Base-by-base conservation (phyloP, 2,888 invertebrate genomes). In the Nomada ferruginata region DNA sequence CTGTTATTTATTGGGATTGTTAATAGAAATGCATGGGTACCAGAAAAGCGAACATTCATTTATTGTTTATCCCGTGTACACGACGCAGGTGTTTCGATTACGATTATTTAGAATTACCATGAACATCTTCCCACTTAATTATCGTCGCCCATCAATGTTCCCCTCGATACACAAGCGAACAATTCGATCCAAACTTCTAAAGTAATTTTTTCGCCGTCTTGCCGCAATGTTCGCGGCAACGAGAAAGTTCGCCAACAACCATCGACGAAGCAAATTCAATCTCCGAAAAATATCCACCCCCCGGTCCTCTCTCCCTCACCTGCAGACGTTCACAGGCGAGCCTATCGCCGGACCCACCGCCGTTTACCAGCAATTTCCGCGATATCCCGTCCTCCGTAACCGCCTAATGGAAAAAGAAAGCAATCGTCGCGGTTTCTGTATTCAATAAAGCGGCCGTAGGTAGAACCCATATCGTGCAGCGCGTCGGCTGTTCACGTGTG, bases 351-450 rank as follows among this genome's bases (percentile, higher is more conserved):
- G 9, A 9, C n/a, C 44, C 47, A 61, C 44, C 50, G 50, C 29
- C 71, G 50, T 73, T 79, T 80, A 80, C 57, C 63, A 52, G 63
- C 80, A 80, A 80, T 80, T 80, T 69, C 72, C 80, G 50, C 63
- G 79, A 72, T 79, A 47, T 72, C 63, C 55, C 44, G 11, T 23
- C 13, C 44, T 50, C 63, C n/a, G 18, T 44, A 23, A n/a, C 26
- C 66, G 53, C 52, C 61, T 71, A 81, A 80, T 82, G 66, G 81
- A 80, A 75, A 80, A 82, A 82, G 82, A 82, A 82, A 74, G 71
- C 75, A 80, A 82, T 80, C 82, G 76, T 80, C 82, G 82, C 66
- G 82, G 81, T 82, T 70, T 80, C 82, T 66, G 75, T 76, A 75
- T 80, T 82, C 75, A 63, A 80, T 82, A 80, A 80, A 82, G 74